Base-by-base conservation (phyloP, 1,140 invertebrate genomes). In the Zeugodacus cucurbitae region DNA sequence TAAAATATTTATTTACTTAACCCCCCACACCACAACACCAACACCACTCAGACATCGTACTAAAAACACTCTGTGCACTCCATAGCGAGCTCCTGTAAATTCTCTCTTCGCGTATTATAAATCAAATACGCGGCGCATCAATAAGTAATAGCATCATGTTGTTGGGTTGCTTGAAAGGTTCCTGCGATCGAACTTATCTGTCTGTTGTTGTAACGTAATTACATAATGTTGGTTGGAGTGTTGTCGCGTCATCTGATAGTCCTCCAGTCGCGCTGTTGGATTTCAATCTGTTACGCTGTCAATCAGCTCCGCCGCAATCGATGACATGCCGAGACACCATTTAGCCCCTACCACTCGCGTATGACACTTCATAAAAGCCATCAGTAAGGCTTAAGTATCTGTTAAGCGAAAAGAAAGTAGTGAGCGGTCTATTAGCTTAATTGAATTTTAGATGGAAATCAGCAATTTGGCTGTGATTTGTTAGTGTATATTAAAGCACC, bases 1-100 rank as follows among this genome's bases (percentile, higher is more conserved):
- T 88, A 54, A 54, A 85, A 88, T 88, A 88, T 86, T 88, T 67
- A 44, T 10, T 41, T 32, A n/a, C 22, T 82, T 74, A 74, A 41
- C 74, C 74, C 17, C 37, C 74, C 74, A 26, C 34, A 44, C 41
- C 74, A 20, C 48, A n/a, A n/a, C n/a, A n/a, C n/a, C n/a, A n/a
- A 17, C 48, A 54, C 8, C 48, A 54, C 17, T 54, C 48, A 3
- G 48, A 54, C 48, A 54, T 20, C 2, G 20, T 17, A 54, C 48
- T 17, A 54, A 54, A 54, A 54, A 54, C 48, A 17, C 48, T 54
- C 3, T 17, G 20, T 54, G n/a, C 48, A 54, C 14, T 54, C 48
- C 4, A 4, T 17, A 17, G 14, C 5, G 48, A 54, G 8, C 48
- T 54, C 0, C 48, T n/a, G 70, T 41, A 3, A 20, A 29, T 74